These are phyloP conservation scores for Calephelis perditalis DNA, from an alignment of 2,888 invertebrate species.

Conservation along the genomic window DNA sequence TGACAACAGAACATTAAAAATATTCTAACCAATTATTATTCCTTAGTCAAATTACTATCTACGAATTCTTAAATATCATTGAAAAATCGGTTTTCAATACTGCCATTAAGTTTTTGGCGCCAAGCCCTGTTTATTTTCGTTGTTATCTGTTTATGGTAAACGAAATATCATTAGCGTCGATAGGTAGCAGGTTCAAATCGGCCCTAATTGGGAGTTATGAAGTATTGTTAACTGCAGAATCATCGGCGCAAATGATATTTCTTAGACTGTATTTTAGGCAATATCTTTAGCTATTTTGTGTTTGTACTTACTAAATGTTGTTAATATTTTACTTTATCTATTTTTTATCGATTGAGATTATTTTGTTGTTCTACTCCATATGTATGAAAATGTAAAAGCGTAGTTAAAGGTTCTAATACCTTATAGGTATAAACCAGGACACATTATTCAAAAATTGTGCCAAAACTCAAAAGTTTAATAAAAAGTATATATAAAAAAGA, in stretches of 20 bases:
- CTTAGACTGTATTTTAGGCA: background rate
- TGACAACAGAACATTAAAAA: no score
- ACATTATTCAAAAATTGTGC: slow-evolving; percentile 77
- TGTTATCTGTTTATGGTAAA: slow-evolving; percentile 26
- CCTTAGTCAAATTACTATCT: no score
- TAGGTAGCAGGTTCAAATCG: no score
- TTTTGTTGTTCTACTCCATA: slow-evolving; percentile 36
- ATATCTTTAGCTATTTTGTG: background rate
- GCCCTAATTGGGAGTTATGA: no score
- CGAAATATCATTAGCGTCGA: no score
- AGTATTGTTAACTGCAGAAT: no score
- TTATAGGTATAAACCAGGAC: slow-evolving; percentile 66
- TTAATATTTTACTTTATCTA: slow-evolving; percentile 33
- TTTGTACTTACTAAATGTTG: slow-evolving; percentile 39
- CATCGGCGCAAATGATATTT: no score
- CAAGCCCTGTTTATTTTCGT: background rate
- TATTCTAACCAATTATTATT: no score
- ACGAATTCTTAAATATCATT: no score
- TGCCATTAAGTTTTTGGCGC: no score
- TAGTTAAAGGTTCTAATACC: slow-evolving; percentile 72
- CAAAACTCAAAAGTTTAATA: slow-evolving; percentile 77
- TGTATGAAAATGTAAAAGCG: slow-evolving; percentile 48
- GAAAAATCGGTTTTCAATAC: slow-evolving; percentile 18
- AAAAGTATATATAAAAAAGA: slow-evolving; percentile 61
- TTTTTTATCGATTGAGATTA: slow-evolving; percentile 37